These are phyloP conservation scores for Macrotis lagotis DNA, from an alignment of 2,113 vertebrate species.

Conservation along the genomic window DNA sequence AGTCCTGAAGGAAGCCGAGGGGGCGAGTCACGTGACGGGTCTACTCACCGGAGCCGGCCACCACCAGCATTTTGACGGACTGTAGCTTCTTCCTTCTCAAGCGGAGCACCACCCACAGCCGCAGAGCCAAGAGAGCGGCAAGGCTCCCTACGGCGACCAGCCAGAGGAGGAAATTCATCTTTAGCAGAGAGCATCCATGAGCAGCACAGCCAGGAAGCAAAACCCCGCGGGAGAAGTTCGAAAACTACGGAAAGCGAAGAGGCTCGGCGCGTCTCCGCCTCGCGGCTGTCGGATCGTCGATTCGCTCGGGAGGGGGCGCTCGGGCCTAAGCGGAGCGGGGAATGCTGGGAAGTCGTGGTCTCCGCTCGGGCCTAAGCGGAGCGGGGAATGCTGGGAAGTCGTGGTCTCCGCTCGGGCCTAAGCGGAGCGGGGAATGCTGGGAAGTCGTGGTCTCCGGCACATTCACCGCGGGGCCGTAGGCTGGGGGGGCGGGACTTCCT, in stretches of 20 bases:
- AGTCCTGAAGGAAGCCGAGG: neutral
- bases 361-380: too few relatives aligned
- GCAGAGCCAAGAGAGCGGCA: conserved; percentile 37
- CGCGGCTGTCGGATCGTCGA: neutral
- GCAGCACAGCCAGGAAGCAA: too few relatives aligned
- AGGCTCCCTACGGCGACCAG: neutral
- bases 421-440: neutral
- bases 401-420: too few relatives aligned
- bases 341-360: too few relatives aligned
- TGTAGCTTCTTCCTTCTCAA: conserved; percentile 25
- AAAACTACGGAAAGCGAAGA: conserved; percentile 54
- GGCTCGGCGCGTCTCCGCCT: conserved; percentile 52
- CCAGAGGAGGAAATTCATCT: conserved; percentile 20
- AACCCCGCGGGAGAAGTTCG: conserved; percentile 4
- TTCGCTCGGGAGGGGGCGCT: neutral
- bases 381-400: too few relatives aligned
- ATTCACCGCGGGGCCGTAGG: neutral
- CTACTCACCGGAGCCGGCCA: conserved; percentile 92
- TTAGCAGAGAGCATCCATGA: neutral
- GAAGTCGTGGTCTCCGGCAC: neutral
- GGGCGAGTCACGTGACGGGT: neutral
- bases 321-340: neutral
- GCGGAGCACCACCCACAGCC: conserved; percentile 76
- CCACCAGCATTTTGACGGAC: conserved; percentile 86
- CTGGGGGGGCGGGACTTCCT: neutral